These are phyloP conservation scores for Temnothorax curvispinosus DNA, from an alignment of 1,140 invertebrate genomes.

Conservation along the genomic window DNA sequence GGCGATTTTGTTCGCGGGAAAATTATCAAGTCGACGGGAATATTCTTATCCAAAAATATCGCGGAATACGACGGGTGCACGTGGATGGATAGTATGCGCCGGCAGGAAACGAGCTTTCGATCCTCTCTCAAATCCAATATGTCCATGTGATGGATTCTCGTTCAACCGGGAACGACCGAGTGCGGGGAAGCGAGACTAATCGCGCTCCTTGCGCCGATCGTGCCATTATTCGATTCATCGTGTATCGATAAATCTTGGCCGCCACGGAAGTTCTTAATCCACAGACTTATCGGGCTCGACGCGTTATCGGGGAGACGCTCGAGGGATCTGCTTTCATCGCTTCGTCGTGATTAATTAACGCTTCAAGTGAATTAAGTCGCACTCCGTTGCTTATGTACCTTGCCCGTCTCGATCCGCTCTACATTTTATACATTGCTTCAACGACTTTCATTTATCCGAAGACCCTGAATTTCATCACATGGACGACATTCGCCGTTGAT, in stretches of 20 bases:
- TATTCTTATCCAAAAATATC: constrained; percentile 14
- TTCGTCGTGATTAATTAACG: constrained; percentile 50
- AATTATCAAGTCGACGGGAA: constrained; percentile 21
- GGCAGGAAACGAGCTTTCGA: constrained; percentile 54
- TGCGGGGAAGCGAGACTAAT: constrained; percentile 57
- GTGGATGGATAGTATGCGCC: constrained; percentile 13
- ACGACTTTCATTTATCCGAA: not conserved
- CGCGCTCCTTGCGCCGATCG: constrained; percentile 52
- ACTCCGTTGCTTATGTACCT: constrained; percentile 11
- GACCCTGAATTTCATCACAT: not conserved
- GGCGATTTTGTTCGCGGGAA: not conserved
- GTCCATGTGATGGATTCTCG: constrained; percentile 62
- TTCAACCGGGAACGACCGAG: constrained; percentile 50
- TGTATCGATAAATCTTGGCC: constrained; percentile 62
- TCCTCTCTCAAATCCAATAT: constrained; percentile 61
- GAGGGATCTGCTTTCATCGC: constrained; percentile 22
- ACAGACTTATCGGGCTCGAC: constrained; percentile 27
- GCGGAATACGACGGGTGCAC: not conserved
- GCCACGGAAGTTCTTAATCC: constrained; percentile 46
- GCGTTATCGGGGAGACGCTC: constrained; percentile 24
- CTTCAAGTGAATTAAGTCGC: constrained; percentile 13
- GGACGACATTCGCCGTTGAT: not conserved
- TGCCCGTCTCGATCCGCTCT: not conserved
- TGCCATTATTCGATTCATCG: constrained; percentile 54
- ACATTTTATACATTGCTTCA: not conserved